These are phyloP conservation scores for Coryphaenoides rupestris DNA, from an alignment of 2,113 vertebrate genomes.

Conservation along the genomic window DNA sequence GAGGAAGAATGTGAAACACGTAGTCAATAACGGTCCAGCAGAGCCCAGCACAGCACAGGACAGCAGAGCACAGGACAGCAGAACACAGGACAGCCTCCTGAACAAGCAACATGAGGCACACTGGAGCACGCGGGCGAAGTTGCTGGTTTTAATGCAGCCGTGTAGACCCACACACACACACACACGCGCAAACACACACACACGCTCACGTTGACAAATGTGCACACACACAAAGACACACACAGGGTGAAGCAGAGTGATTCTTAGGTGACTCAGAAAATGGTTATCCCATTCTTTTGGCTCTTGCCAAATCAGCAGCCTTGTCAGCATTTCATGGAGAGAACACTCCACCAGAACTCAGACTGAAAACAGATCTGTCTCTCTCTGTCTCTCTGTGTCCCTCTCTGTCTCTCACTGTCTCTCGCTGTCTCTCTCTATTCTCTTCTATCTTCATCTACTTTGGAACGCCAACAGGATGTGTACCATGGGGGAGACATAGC, in stretches of 20 bases:
- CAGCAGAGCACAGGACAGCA: slow-evolving; percentile 14
- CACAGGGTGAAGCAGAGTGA: slow-evolving; percentile 30
- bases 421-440: not conserved
- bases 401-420: no score
- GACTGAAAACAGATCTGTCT: slow-evolving; percentile 19
- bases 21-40: not conserved
- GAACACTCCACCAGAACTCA: slow-evolving; percentile 29
- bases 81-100: slow-evolving; percentile 9
- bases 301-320: slow-evolving; percentile 52
- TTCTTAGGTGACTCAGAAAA: slow-evolving; percentile 51
- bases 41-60: slow-evolving; percentile 10
- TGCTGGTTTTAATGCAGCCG: no score
- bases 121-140: slow-evolving; percentile 6
- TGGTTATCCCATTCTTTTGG: slow-evolving; percentile 29
- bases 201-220: slow-evolving; percentile 20
- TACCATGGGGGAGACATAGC: not conserved
- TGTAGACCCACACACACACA: not conserved
- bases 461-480: slow-evolving; percentile 1
- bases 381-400: not conserved
- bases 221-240: slow-evolving; percentile 31
- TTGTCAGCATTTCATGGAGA: slow-evolving; percentile 53
- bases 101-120: no score
- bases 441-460: not conserved
- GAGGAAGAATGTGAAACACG: slow-evolving; percentile 46
- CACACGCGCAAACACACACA: slow-evolving; percentile 9